These are phyloP conservation scores for Trogon melanurus DNA, from an alignment of 2,113 vertebrate genomes.

Conservation along the genomic window DNA sequence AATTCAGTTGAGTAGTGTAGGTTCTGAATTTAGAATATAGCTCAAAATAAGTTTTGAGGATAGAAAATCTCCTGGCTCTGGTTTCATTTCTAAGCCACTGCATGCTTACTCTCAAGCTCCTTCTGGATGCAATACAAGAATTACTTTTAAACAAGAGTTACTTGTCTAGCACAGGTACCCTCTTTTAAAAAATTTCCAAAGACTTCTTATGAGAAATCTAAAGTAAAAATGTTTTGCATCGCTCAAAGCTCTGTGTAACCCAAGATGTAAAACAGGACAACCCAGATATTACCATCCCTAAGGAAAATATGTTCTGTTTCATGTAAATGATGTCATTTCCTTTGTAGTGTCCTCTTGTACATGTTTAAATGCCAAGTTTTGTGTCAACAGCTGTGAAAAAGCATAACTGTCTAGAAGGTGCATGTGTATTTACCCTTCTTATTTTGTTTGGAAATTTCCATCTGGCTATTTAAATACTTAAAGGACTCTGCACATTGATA, in stretches of 20 bases:
- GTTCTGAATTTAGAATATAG: slow-evolving; percentile 36
- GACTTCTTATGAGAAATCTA: neutral
- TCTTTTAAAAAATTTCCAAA: slow-evolving; percentile 21
- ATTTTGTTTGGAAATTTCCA: slow-evolving; percentile 49
- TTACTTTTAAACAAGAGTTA: slow-evolving; percentile 37
- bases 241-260: neutral
- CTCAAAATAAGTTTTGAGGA: slow-evolving; percentile 47
- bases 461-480: neutral
- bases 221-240: slow-evolving; percentile 28
- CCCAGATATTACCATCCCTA: neutral
- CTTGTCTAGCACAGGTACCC: slow-evolving; percentile 30
- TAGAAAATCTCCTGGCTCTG: slow-evolving; percentile 5
- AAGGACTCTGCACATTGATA: neutral
- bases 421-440: neutral
- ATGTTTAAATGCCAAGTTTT: neutral
- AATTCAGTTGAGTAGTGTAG: neutral
- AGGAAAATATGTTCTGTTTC: slow-evolving; percentile 30
- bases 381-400: slow-evolving; percentile 49
- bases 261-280: neutral
- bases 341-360: neutral
- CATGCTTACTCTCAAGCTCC: neutral
- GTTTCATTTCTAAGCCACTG: slow-evolving; percentile 28
- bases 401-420: slow-evolving; percentile 17
- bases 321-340: slow-evolving; percentile 20
- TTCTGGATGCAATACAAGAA: slow-evolving; percentile 42